These are phyloP conservation scores for Pseudonaja textilis DNA, from an alignment of 2,113 vertebrate species.

Conservation along the genomic window DNA sequence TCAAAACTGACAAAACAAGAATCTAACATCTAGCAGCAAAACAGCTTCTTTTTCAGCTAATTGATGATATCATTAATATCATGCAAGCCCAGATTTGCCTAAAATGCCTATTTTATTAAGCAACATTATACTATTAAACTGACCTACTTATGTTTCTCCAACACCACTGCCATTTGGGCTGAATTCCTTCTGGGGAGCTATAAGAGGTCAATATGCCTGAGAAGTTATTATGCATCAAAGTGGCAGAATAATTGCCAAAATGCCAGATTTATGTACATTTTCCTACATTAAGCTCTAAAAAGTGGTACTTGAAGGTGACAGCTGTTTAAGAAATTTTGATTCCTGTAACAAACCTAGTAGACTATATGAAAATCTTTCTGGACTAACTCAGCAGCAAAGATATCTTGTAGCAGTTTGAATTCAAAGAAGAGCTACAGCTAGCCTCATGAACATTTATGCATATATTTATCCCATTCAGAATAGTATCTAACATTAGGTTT, in stretches of 20 bases:
- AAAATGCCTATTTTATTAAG: background rate
- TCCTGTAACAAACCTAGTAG: constrained; percentile 12
- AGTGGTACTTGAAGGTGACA: constrained; percentile 1
- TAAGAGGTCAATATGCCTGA: background rate
- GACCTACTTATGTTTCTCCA: background rate
- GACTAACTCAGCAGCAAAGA: constrained; percentile 7
- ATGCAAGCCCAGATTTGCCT: background rate
- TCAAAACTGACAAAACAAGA: background rate
- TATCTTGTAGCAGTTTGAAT: background rate
- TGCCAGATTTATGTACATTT: constrained; percentile 9
- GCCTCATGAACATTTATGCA: background rate
- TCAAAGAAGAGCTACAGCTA: background rate
- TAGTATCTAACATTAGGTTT: background rate
- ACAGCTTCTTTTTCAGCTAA: background rate
- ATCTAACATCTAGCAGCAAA: background rate
- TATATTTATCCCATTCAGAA: background rate
- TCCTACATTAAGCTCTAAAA: constrained; percentile 8
- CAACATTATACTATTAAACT: background rate
- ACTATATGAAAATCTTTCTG: constrained; percentile 2
- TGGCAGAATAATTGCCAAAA: constrained; percentile 19
- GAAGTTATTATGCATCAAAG: constrained; percentile 1
- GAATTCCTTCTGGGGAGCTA: background rate
- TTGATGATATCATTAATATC: background rate
- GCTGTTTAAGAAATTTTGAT: background rate
- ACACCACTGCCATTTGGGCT: background rate